phyloP scores from a whole-genome alignment of 1,140 invertebrate genomes.

The Zaprionus inermis region DNA sequence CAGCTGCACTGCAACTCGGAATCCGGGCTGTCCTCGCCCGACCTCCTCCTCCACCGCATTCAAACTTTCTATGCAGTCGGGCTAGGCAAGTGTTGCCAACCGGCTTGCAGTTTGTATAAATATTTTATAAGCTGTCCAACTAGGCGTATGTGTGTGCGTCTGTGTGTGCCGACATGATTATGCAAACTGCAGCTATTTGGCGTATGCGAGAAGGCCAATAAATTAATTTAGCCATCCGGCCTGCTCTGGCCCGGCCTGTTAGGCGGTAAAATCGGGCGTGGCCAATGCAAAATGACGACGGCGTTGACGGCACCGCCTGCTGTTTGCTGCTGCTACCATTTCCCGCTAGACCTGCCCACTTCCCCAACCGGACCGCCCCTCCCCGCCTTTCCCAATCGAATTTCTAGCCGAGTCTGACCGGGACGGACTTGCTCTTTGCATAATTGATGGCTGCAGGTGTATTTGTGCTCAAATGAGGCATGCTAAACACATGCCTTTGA shows the following conservation, averaged over 20 bases:
- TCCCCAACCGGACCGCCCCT: neutral
- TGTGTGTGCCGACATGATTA: slow-evolving; percentile 58
- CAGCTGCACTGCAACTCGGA: neutral
- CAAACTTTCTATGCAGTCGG: slow-evolving; percentile 14
- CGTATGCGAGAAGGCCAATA: slow-evolving; percentile 75
- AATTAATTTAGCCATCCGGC: slow-evolving; percentile 70
- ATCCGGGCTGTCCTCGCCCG: neutral
- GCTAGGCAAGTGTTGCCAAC: slow-evolving; percentile 56
- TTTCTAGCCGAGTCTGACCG: neutral
- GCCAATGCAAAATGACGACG: slow-evolving; percentile 28
- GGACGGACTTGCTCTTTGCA: slow-evolving; percentile 66
- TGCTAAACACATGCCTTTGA: slow-evolving; percentile 82
- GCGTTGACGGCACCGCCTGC: slow-evolving; percentile 41
- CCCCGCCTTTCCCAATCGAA: neutral
- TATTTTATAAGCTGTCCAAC: slow-evolving; percentile 68
- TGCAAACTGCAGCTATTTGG: slow-evolving; percentile 80
- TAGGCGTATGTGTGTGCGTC: slow-evolving; percentile 9
- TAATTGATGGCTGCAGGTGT: slow-evolving; percentile 83
- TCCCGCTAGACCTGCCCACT: neutral
- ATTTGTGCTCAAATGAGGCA: slow-evolving; percentile 80
- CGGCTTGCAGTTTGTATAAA: slow-evolving; percentile 75
- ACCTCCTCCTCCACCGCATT: neutral
- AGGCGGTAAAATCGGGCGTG: slow-evolving; percentile 33
- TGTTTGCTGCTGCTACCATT: slow-evolving; percentile 11
- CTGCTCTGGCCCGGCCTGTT: slow-evolving; percentile 22